Base-by-base conservation (phyloP, 2,113 vertebrate genomes). In the Coreoperca whiteheadi region DNA sequence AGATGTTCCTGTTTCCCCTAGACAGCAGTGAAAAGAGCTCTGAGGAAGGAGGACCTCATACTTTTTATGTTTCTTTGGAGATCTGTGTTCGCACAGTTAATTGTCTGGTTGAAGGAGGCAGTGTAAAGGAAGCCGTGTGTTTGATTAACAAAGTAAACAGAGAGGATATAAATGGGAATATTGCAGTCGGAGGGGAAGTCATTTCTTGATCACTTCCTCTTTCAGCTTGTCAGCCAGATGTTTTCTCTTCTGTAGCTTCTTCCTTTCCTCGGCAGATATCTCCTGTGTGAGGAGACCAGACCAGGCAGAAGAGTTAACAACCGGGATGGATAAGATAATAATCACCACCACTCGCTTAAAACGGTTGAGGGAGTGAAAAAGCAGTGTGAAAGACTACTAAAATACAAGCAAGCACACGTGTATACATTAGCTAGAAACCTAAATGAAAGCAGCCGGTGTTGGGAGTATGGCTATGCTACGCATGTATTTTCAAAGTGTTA, bases 151-250 rank as follows among this genome's bases (percentile, higher is more conserved):
- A 21, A 85, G 54, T 56, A 65, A 73, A 78, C 70, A 11, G 25
- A 64, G 1, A 53, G 18, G 30, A 53, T n/a, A 70, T 32, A 30
- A 16, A 66, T 6, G 28, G 46, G 43, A 76, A 34, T 80, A 73
- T 67, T 90, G 79, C 81, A 75, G 67, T 34, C 10, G 15, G 32
- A 68, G 10, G n/a, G 18, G 11, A 61, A 11, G 48, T 88, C 92
- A 98, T 91, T 98, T 99, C 84, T 97, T 97, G 87, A 99, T 98
- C 11, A 99, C 98, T 95, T 99, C 98, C 90, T 99, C 97, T 94
- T 98, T 99, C 43, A 99, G 96, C 85, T 98, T 99, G 87, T 99
- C 97, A 18, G 98, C 98, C 66, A 99, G 95, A 84, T 98, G 95
- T 91, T 97, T 98, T 87, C 98, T 96, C 93, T 98, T 99, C 95